Percentiles rank a stretch among this genome's conserved stretches.
Conservation (phyloP, 2,797 vertebrate genomes). For the Leuciscus waleckii region DNA sequence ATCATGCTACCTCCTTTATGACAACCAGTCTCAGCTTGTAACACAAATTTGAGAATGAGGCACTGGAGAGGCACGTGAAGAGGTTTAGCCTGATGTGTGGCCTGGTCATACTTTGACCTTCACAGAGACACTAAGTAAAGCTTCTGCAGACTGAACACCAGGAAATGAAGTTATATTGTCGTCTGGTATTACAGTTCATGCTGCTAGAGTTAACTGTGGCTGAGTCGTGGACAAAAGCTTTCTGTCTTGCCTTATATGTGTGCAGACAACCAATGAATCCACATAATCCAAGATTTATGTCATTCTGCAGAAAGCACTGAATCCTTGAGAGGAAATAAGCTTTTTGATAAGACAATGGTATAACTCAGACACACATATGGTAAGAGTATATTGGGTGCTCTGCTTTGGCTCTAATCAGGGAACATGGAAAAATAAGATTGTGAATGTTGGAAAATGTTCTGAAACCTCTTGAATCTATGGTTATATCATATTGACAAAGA, state of each 20-base stretch:
- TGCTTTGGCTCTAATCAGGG: constrained; percentile 11
- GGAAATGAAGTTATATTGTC: not conserved
- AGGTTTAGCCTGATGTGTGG: constrained; percentile 7
- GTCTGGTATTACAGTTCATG: not conserved
- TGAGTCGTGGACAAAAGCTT: not conserved
- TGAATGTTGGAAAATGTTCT: constrained; percentile 7
- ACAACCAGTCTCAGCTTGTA: not conserved
- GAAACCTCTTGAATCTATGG: not conserved
- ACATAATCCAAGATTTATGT: not conserved
- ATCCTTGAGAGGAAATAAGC: not conserved
- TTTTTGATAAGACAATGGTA: constrained; percentile 7
- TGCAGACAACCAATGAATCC: not conserved
- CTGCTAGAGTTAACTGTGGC: not conserved
- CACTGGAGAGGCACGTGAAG: not conserved
- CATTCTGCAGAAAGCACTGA: not conserved
- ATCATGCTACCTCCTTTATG: not conserved
- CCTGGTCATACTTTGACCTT: not conserved
- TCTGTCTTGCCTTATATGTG: not conserved
- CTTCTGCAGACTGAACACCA: not conserved
- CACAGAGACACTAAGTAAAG: not conserved
- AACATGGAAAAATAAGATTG: not conserved
- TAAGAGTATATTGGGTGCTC: not conserved
- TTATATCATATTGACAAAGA: not conserved
- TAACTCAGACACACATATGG: constrained; percentile 2
- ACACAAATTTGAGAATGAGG: not conserved